These are phyloP conservation scores for Pterocles gutturalis DNA, from an alignment of 2,113 vertebrate species.

Conservation along the genomic window DNA sequence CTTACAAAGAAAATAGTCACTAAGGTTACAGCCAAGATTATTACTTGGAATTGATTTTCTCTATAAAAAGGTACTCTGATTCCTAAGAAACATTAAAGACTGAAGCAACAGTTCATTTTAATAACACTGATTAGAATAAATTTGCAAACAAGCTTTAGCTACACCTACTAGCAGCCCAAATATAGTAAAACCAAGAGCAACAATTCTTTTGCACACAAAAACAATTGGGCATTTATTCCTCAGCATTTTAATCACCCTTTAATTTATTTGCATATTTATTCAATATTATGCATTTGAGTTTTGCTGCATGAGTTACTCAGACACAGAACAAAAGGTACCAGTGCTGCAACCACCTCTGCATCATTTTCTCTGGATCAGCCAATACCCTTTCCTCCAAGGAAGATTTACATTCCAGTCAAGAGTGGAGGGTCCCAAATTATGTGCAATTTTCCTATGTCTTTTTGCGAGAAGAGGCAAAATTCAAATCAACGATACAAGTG, in stretches of 20 bases:
- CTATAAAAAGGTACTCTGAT: not conserved
- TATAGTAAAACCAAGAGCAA: not conserved
- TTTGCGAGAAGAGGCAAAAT: not conserved
- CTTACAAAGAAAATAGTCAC: not conserved
- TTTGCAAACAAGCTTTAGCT: not conserved
- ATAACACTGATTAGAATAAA: slow-evolving; percentile 26
- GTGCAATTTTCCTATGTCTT: not conserved
- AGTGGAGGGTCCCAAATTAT: not conserved
- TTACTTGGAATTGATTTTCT: slow-evolving; percentile 12
- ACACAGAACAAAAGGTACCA: not conserved
- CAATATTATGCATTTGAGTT: not conserved
- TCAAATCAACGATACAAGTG: not conserved
- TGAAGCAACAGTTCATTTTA: not conserved
- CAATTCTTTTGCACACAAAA: not conserved
- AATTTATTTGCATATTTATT: not conserved
- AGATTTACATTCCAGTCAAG: not conserved
- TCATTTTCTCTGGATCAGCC: not conserved
- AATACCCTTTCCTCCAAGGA: not conserved
- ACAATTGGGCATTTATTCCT: not conserved
- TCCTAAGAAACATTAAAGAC: slow-evolving; percentile 15
- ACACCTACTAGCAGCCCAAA: not conserved
- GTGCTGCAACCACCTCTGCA: not conserved
- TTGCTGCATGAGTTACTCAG: not conserved
- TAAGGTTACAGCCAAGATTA: slow-evolving; percentile 10
- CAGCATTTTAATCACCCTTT: not conserved